Conservation (phyloP, 1,140 invertebrate species). For the Pemphigus obesinymphae region DNA sequence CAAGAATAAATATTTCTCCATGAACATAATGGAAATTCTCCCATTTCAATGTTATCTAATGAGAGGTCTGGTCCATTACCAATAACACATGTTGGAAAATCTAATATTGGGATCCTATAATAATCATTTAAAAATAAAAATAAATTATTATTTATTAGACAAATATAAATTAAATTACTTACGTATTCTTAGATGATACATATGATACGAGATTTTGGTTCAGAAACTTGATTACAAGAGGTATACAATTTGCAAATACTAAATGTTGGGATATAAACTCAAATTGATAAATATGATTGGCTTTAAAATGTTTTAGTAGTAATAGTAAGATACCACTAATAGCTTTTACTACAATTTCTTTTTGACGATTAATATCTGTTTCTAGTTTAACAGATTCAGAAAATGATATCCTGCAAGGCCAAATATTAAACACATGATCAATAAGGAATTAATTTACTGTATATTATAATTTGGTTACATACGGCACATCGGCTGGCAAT, state of each 20-base stretch:
- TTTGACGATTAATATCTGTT: slow-evolving; percentile 96
- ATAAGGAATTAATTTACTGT: slow-evolving; percentile 45
- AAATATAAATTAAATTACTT: slow-evolving; percentile 53
- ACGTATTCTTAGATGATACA: slow-evolving; percentile 87
- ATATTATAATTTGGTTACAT: slow-evolving; percentile 47
- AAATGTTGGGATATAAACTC: slow-evolving; percentile 99
- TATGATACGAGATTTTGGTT: slow-evolving; percentile 97
- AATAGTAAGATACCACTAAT: slow-evolving; percentile 90
- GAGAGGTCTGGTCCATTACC: slow-evolving; percentile 93
- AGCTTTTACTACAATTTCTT: slow-evolving; percentile 98
- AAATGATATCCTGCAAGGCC: slow-evolving; percentile 65
- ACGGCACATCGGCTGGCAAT: slow-evolving; percentile 91
- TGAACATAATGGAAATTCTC: slow-evolving; percentile 79
- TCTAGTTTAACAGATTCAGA: slow-evolving; percentile 95
- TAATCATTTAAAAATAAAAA: not conserved
- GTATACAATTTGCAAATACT: slow-evolving; percentile 99
- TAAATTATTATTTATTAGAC: not conserved
- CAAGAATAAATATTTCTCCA: slow-evolving; percentile 99
- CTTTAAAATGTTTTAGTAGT: slow-evolving; percentile 95
- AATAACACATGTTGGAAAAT: slow-evolving; percentile 94
- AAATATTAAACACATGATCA: slow-evolving; percentile 50
- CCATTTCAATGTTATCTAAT: slow-evolving; percentile 86
- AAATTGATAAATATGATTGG: slow-evolving; percentile 99
- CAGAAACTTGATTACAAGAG: slow-evolving; percentile 96
- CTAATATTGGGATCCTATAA: slow-evolving; percentile 73